Conservation (phyloP, 2,113 vertebrate species). For the Pithys albifrons region DNA sequence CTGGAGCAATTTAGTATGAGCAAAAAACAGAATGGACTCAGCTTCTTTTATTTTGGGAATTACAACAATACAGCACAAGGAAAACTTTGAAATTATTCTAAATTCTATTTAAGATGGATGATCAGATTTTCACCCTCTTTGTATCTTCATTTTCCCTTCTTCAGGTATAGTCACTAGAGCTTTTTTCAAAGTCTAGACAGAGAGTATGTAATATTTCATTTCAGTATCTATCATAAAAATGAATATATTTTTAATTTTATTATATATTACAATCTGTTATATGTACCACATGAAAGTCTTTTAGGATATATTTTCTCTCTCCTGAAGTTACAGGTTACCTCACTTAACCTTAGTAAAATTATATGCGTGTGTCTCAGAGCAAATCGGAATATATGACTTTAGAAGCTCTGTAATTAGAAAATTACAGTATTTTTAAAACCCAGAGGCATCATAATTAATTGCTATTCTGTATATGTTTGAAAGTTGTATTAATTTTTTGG, state of each 20-base stretch:
- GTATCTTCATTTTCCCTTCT: not conserved
- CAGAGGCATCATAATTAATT: conserved; percentile 39
- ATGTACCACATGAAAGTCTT: not conserved
- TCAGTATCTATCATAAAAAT: not conserved
- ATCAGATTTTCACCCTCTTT: not conserved
- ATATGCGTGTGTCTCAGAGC: not conserved
- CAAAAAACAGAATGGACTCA: not conserved
- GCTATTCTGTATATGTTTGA: not conserved
- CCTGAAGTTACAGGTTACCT: not conserved
- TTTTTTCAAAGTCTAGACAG: not conserved
- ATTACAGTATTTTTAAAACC: not conserved
- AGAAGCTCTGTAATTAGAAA: conserved; percentile 23
- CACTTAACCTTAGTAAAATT: conserved; percentile 27
- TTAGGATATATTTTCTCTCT: not conserved
- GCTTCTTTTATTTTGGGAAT: not conserved
- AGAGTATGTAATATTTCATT: not conserved
- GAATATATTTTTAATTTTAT: not conserved
- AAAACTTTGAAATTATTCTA: not conserved
- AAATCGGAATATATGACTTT: not conserved
- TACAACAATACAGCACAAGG: not conserved
- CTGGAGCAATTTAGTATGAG: not conserved
- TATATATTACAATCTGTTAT: not conserved
- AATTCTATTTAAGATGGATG: not conserved
- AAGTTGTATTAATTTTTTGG: conserved; percentile 24
- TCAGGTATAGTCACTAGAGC: not conserved